These are phyloP conservation scores for Dryobotodes eremita DNA, from an alignment of 2,888 invertebrate genomes.

Conservation along the genomic window DNA sequence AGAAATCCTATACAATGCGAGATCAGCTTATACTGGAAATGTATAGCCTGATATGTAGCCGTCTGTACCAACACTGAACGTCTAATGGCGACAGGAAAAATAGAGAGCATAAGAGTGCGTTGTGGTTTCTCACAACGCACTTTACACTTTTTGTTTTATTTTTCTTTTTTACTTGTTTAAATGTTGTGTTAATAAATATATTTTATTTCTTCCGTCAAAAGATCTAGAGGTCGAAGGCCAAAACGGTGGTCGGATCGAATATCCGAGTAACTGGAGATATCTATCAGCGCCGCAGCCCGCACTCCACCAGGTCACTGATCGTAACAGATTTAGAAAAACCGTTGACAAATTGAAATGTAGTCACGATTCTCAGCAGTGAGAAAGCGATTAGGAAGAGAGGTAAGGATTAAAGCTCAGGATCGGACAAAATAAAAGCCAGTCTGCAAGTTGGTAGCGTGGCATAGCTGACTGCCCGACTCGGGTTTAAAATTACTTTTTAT, in stretches of 20 bases:
- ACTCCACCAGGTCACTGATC: not conserved
- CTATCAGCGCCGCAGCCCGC: not conserved
- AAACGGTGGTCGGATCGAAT: not conserved
- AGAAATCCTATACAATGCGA: too few relatives aligned
- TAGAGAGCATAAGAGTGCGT: not conserved
- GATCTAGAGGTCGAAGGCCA: not conserved
- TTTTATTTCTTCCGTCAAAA: too few relatives aligned
- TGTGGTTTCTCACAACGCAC: too few relatives aligned
- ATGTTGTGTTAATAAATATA: too few relatives aligned
- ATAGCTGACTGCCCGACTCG: not conserved
- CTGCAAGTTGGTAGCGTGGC: not conserved
- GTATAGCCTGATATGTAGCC: too few relatives aligned
- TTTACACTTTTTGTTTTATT: too few relatives aligned
- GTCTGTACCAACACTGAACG: not conserved
- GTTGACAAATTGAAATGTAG: not conserved
- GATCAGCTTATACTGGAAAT: too few relatives aligned
- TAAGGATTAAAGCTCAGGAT: not conserved
- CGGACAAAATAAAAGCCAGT: not conserved
- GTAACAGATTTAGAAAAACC: not conserved
- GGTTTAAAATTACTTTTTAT: too few relatives aligned
- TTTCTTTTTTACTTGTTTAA: too few relatives aligned
- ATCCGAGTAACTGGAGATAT: not conserved
- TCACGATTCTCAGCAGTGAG: not conserved
- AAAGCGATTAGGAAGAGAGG: not conserved
- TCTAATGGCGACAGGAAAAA: not conserved